These are phyloP conservation scores for Lamellibrachia columna DNA, from an alignment of 2,888 invertebrate genomes.

Conservation along the genomic window DNA sequence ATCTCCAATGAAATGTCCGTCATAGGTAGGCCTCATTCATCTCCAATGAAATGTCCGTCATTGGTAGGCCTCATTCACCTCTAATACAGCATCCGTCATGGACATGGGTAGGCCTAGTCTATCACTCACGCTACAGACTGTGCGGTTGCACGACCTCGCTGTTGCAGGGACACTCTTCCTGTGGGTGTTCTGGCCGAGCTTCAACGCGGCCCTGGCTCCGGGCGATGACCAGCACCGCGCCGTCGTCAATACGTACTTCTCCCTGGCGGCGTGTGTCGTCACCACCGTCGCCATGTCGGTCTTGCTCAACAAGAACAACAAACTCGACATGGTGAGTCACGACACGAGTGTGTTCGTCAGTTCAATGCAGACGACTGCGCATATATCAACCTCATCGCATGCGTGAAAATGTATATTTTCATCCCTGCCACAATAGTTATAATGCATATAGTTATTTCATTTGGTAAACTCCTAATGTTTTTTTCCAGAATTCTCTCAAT, in stretches of 20 bases:
- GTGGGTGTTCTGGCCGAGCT: constrained; percentile 98
- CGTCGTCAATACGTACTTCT: constrained; percentile 91
- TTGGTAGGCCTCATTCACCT: too few species aligned
- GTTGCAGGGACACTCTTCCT: constrained; percentile 85
- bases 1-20: too few species aligned
- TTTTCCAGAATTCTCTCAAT: too few species aligned
- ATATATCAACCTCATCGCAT: too few species aligned
- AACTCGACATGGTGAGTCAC: constrained; percentile 59
- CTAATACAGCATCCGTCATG: too few species aligned
- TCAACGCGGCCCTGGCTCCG: constrained; percentile 81
- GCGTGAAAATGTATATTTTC: too few species aligned
- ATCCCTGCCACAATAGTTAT: too few species aligned
- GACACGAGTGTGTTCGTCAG: neutral
- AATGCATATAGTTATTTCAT: too few species aligned
- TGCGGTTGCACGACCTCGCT: neutral
- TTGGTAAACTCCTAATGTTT: too few species aligned
- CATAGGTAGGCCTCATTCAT: too few species aligned
- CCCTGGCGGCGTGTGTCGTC: constrained; percentile 83
- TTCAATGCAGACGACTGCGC: too few species aligned
- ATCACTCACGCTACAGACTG: neutral
- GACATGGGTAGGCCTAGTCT: neutral
- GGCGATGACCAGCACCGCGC: constrained; percentile 83
- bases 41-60: too few species aligned
- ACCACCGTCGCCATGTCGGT: constrained; percentile 86
- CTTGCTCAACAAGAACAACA: constrained; percentile 68